Conservation (phyloP, 2,888 invertebrate genomes). For the Harpalus rubripes region DNA sequence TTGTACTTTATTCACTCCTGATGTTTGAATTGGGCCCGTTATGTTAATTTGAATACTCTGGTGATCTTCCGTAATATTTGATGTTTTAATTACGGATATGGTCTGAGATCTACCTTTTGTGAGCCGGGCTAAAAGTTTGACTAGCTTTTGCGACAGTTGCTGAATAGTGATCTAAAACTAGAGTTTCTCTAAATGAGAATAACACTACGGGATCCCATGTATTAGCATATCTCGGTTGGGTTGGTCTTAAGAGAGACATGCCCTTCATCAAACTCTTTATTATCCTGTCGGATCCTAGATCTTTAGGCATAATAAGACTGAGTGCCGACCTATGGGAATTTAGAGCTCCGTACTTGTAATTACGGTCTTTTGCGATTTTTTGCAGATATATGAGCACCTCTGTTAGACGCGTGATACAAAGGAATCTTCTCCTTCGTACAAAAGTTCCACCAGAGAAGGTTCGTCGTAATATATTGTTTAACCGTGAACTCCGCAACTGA, state of each 20-base stretch:
- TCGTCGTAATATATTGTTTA: too few relatives aligned
- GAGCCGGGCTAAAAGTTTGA: not conserved
- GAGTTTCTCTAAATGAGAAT: not conserved
- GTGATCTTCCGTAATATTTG: not conserved
- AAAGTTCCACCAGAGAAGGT: too few relatives aligned
- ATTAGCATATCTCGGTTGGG: too few relatives aligned
- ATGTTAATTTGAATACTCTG: not conserved
- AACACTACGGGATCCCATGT: too few relatives aligned
- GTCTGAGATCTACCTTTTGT: too few relatives aligned
- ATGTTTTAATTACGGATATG: too few relatives aligned
- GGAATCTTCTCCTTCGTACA: too few relatives aligned
- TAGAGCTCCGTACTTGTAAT: too few relatives aligned
- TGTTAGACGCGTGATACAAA: too few relatives aligned
- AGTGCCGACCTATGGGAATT: too few relatives aligned
- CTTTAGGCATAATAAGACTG: not conserved
- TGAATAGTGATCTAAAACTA: not conserved
- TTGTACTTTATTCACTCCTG: not conserved
- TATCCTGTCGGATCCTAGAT: not conserved
- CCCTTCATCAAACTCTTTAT: not conserved
- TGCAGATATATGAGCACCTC: too few relatives aligned
- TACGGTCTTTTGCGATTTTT: too few relatives aligned
- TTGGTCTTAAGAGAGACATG: not conserved
- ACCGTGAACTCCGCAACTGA: not conserved
- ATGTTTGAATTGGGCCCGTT: not conserved
- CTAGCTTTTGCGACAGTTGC: not conserved